Evolutionary conservation across 2,888 invertebrate species (phyloP).

Genomic region (Chesias legatella): DNA sequence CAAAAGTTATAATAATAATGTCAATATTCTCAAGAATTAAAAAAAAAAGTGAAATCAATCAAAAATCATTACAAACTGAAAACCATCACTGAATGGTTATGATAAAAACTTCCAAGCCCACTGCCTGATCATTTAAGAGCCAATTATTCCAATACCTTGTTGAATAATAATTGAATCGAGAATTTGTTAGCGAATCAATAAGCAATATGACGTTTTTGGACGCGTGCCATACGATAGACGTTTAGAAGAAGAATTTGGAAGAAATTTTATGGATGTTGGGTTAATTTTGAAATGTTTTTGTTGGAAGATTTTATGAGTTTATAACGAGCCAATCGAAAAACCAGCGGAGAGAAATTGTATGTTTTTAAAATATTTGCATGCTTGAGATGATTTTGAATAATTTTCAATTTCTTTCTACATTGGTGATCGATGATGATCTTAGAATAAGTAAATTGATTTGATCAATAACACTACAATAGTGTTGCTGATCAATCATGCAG

Average conservation of each 20-base stretch:
- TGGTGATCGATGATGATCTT: constrained; percentile 3
- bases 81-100: constrained; percentile 15
- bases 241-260: constrained; percentile 13
- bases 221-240: constrained; percentile 11
- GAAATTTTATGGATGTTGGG: constrained; percentile 13
- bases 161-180: constrained; percentile 16
- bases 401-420: too few relatives aligned
- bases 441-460: constrained; percentile 18
- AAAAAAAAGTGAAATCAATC: constrained; percentile 5
- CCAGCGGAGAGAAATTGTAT: too few relatives aligned
- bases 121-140: constrained; percentile 21
- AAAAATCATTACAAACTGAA: neutral
- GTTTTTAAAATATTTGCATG: too few relatives aligned
- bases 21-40: too few relatives aligned
- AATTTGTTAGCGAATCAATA: constrained; percentile 22
- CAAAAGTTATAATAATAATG: too few relatives aligned
- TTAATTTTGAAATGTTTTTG: constrained; percentile 19
- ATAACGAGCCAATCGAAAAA: too few relatives aligned
- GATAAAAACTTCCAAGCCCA: constrained; percentile 25
- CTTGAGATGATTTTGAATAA: too few relatives aligned
- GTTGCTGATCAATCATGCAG: constrained; percentile 11
- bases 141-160: constrained; percentile 26
- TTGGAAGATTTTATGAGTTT: constrained; percentile 18
- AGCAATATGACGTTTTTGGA: constrained; percentile 17
- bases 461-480: constrained; percentile 14